Base-by-base conservation (phyloP, 2,113 vertebrate genomes). In the Gymnocephalus cernua region DNA sequence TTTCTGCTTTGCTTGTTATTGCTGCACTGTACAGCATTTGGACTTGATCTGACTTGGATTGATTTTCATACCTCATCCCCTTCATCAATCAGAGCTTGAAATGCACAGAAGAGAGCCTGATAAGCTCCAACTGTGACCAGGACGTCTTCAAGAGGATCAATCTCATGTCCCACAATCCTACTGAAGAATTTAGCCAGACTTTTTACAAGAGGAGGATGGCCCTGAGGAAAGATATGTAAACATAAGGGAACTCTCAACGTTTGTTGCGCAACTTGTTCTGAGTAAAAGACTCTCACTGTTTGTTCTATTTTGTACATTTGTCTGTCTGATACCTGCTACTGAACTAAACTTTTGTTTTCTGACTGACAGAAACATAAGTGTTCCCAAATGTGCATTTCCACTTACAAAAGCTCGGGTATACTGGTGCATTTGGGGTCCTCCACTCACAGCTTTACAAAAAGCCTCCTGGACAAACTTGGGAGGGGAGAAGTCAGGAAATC, bases 101-200 rank as follows among this genome's bases (percentile, higher is more conserved):
- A 97, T 18, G 96, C 93, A 79, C 94, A 96, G 93, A 96, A 99
- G 21, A 99, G 96, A 13, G 96, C 96, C 70, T 97, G 96, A 38
- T 98, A 99, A 0, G 97, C 98, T 4, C 98, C 98, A 4, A 99
- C 97, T 0, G 98, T 97, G 87, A 99, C 96, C 88, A 99, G 88
- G 86, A 99, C 91, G 0, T 99, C 96, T 44, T 94, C 94, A 48
- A 96, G 54, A 0, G 98, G 96, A 82, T 98, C 93, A 2, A 99
- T 86, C 9, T 97, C 95, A 80, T 58, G 95, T 32, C 93, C 96
- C 23, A 98, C 80, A 21, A 98, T 86, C 90, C 96, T 95, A 27
- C 95, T 95, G 32, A 96, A 99, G 78, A 98, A 94, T 62, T 95
- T 95, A 10, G 97, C 97, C 79, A 99, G 91, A 78, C 93, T 93